Base-by-base conservation (phyloP, 2,797 vertebrate species). In the Poecilia wingei region DNA sequence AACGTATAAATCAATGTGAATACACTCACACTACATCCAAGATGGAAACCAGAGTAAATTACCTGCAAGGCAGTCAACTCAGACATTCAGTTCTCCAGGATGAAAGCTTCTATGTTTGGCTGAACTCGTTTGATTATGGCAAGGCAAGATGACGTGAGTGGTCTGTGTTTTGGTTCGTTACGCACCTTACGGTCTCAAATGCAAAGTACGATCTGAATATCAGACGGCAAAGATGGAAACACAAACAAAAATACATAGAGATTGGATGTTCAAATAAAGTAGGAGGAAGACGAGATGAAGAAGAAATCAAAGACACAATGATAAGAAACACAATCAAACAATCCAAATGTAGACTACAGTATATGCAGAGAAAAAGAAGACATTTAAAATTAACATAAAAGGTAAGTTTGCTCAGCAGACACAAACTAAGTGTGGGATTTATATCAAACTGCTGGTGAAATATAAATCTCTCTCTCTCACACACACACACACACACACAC, bases 1-100 rank as follows among this genome's bases (percentile, higher is more conserved):
- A 86, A 83, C 76, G 86, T 87, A 90, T 87, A 90, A 91, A 88
- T 90, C 76, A 79, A 78, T 46, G 57, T 55, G 73, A 61, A 77
- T 45, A 55, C 61, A 72, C 33, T 71, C 36, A 69, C 12, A 46
- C 25, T 20, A 43, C 36, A 76, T 6, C 77, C 28, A 69, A 28
- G 14, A 36, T 7, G 68, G 4, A 68, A 18, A 86, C 69, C 39
- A 25, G 36, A 57, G 46, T 18, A 47, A 75, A 53, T 28, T 0
- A 4, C 39, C 55, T 73, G 57, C 36, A 43, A 74, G n/a, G 22
- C 49, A 64, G 28, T n/a, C 20, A 70, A 57, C 33, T 33, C n/a
- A 39, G 39, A 59, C 47, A 14, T 6, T 49, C 4, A 14, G 53
- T 78, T 78, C 57, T 31, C 31, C n/a, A 66, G 4, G n/a, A 75